Conservation (phyloP, 2,888 invertebrate species). For the Aquatica leii region DNA sequence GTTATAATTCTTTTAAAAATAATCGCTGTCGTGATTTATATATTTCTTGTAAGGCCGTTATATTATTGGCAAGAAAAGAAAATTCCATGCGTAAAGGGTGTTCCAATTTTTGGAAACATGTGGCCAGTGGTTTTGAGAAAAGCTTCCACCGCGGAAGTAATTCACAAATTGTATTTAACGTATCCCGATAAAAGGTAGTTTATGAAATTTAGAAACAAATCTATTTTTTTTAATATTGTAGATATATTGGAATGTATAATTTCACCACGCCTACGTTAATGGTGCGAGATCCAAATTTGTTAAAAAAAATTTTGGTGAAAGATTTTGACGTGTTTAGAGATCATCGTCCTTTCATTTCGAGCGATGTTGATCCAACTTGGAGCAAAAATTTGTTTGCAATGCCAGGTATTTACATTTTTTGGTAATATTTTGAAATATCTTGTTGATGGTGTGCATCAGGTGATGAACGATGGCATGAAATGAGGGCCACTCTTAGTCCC, state of each 20-base stretch:
- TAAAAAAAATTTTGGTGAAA: neutral
- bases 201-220: too few species aligned
- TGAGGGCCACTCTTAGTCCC: slow-evolving; percentile 55
- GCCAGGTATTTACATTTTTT: too few species aligned
- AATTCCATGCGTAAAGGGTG: neutral
- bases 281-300: neutral
- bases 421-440: too few species aligned
- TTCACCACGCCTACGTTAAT: neutral
- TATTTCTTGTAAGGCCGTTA: neutral
- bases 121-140: neutral
- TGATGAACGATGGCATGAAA: slow-evolving; percentile 40
- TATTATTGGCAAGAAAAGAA: slow-evolving; percentile 2
- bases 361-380: neutral
- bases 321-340: neutral
- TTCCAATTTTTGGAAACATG: slow-evolving; percentile 1
- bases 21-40: too few species aligned
- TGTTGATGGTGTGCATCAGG: too few species aligned
- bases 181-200: neutral
- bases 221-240: neutral
- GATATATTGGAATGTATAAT: neutral
- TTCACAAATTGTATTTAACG: neutral
- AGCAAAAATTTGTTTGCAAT: slow-evolving; percentile 6
- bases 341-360: neutral
- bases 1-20: too few species aligned
- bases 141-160: neutral